Base-by-base conservation (phyloP, 2,113 vertebrate genomes). In the Alectura lathami region DNA sequence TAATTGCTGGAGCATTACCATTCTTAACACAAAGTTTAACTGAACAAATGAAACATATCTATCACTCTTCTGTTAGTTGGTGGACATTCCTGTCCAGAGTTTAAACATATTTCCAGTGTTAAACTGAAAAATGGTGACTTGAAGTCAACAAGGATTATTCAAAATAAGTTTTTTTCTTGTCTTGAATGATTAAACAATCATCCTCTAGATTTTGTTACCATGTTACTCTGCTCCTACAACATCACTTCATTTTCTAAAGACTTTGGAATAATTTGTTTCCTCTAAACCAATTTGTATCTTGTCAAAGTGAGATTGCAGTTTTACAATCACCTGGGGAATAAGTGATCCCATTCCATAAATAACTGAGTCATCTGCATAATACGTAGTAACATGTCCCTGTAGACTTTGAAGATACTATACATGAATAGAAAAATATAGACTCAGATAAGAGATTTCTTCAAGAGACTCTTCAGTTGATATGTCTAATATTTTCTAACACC, bases 211-310 rank as follows among this genome's bases (percentile, higher is more conserved):
- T 93, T 95, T 95, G 91, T 92, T 95, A 83, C 63, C 73, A 40
- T 77, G 40, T 90, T 91, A 88, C 66, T 64, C 56, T 6, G 14
- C 54, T 95, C 38, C 74, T 73, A 86, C 38, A 90, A 32, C 75
- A 88, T 68, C 75, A 72, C 79, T 94, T 95, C 83, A 54, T 88
- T 96, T 97, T 94, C 91, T 93, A 80, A 97, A 98, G 93, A 95
- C 73, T 96, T 89, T 82, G 79, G 93, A 97, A 97, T 97, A 97
- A 98, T 98, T 98, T 98, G 96, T 98, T 98, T 97, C 97, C 96
- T 97, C 94, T 95, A 97, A 97, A 96, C 94, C 91, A 98, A 98
- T 98, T 97, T 98, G 94, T 95, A 93, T 97, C 97, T 93, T 96
- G 97, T 98, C 97, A 97, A 97, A 97, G 76, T 80, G 78, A 97